Base-by-base conservation (phyloP, 2,888 invertebrate genomes). In the Dolichomitus sp. region DNA sequence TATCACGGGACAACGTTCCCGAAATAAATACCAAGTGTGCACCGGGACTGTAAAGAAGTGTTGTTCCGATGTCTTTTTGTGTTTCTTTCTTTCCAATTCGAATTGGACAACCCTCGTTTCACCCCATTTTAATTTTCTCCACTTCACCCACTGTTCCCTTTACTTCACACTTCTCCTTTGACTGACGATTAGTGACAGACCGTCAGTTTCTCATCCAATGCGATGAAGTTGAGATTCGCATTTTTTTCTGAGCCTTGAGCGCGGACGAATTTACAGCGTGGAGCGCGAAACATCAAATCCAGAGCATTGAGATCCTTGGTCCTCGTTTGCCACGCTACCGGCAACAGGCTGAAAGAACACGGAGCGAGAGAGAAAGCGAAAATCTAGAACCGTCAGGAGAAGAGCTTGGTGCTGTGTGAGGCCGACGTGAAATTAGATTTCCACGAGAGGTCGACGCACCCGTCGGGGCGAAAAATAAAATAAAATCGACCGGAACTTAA, bases 401-500 rank as follows among this genome's bases (percentile, higher is more conserved):
- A 57, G 33, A 52, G 57, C 14, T 45, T 45, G 77, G 45, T 52
- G 61, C 69, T 74, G 63, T 50, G 52, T 83, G 84, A 81, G 66
- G 79, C 80, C 66, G 65, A 81, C 84, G 87, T 83, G 85, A 88
- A 87, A 89, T 88, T 87, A 88, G 86, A 88, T 88, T 88, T 86
- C 79, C 84, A 63, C 79, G 81, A 74, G 83, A 84, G 86, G 86
- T 86, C 87, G 86, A 83, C 85, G 87, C 78, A 80, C 84, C 69
- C 74, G 69, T 65, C 75, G 45, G 80, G 59, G 69, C 70, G 82
- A 85, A 87, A 86, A 84, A 83, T 88, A 87, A 86, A 84, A 83
- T 88, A 86, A 87, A 87, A 86, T 85, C 83, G 80, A 84, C 81
- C 78, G 84, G 83, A 87, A 85, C 85, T 87, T 88, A 88, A 87